Base-by-base conservation (phyloP, 2,888 invertebrate species). In the Rhagophthalmus giganteus region DNA sequence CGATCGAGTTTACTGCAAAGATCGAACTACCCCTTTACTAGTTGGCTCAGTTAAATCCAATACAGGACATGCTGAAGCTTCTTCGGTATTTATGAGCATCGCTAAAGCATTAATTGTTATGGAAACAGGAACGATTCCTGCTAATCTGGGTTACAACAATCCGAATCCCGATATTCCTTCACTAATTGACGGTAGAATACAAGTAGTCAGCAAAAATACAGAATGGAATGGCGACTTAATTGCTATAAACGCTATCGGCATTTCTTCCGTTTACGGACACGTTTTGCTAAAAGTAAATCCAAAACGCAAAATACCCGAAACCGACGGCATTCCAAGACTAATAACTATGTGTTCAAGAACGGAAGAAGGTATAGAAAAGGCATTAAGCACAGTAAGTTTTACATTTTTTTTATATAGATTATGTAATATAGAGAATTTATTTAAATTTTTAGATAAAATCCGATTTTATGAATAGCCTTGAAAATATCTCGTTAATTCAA, bases 21-120 rank as follows among this genome's bases (percentile, higher is more conserved):
- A 85, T 55, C 82, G 94, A 20, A 78, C 80, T 42, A 73, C 74
- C 9, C 94, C 97, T 3, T 79, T 99, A 35, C 75, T 94, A 38
- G 83, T 99, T 61, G 98, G 98, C 4, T 94, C 96, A 0, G 90
- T 96, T 0, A 99, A 99, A 75, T 91, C 95, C 1, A 97, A 97
- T 76, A 93, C 97, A 87, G 98, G 98, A 1, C 98, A 99, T 73
- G 87, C 94, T 7, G 98, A 99, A 76, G 92, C 96, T 1, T 87
- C 88, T 1, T 87, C 91, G 20, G 92, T 92, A 11, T 79, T 96
- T 20, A 90, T 94, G 68, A 87, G 93, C 3, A 78, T 97, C 54
- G 91, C 90, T 7, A 97, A 97, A 76, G 83, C 93, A 32, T 71
- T 98, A 15, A 83, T 98, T 54, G 90, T 96, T 10, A 93, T 98